Evolutionary conservation across 2,888 invertebrate species (phyloP), one percentile per base, ranked within the genome.

Genomic region (Chalcis sispes): DNA sequence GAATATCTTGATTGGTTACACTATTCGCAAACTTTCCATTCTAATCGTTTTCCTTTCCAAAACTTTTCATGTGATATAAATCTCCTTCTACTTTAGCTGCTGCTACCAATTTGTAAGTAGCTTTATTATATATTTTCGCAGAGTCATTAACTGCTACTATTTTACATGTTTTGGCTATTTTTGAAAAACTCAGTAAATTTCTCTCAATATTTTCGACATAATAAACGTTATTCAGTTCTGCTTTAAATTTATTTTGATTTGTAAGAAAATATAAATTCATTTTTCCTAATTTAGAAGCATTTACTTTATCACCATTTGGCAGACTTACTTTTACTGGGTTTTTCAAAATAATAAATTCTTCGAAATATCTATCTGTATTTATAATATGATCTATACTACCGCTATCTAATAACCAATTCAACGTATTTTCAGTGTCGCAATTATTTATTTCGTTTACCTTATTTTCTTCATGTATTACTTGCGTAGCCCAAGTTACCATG

Each of bases 361-460:
- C 59, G 52, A 77, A 77, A 20, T 1, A 54, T 25, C 52, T 61
- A 40, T 77, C 77, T 59, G 29, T 58, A 2, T 71, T 75, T 10
- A 81, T 54, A 23, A 81, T 67, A 40, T 80, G 79, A 52, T 79
- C 77, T 1, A 77, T 77, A 69, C 78, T 77, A 10, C 79, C 79
- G 48, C 79, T 79, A 42, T 79, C 77, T 42, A 79, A 42, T 1
- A 80, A 23, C 79, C 75, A 79, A 58, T 74, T 61, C 15, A 77
- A 75, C 42, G 65, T 29, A 62, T 46, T 58, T 18, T 23, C 3
- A 29, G 52, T 64, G 40, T 64, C 56, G n/a, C n/a, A 42, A 64
- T n/a, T 48, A 32, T 18, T 64, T 32, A 32, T 36, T 36, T 50
- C 1, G 8, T 29, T 10, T 52, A 10, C 5, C n/a, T 25, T 61